Conservation (phyloP, 2,113 vertebrate species). For the Ahaetulla prasina region DNA sequence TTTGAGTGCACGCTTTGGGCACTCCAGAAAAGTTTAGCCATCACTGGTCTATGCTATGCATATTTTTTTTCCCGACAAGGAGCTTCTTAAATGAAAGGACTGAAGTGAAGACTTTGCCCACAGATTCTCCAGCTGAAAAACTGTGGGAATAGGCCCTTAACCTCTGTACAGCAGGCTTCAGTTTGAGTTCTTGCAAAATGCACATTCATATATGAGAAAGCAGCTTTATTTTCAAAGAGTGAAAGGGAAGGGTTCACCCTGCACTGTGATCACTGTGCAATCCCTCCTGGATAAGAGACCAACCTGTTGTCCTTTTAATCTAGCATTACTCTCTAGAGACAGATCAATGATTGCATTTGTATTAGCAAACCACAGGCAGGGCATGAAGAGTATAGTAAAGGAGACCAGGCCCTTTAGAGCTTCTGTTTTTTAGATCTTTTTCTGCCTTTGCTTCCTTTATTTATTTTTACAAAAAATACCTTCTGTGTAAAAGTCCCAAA, state of each 20-base stretch:
- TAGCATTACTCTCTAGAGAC: background rate
- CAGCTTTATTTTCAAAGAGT: background rate
- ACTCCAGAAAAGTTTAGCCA: too few species aligned
- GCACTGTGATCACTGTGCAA: background rate
- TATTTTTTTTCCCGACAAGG: background rate
- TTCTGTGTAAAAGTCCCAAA: conserved; percentile 53
- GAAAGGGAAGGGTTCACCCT: background rate
- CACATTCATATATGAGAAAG: background rate
- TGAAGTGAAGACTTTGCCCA: background rate
- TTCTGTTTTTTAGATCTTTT: conserved; percentile 3
- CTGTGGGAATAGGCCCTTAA: background rate
- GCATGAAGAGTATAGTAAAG: background rate
- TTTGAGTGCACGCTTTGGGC: too few species aligned
- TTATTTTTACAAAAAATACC: conserved; percentile 46
- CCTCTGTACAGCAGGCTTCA: background rate
- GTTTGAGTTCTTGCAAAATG: background rate
- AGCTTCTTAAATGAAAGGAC: background rate
- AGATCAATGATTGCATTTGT: background rate
- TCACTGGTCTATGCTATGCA: too few species aligned
- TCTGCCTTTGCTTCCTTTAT: conserved; percentile 15
- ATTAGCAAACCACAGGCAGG: background rate
- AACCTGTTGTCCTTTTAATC: background rate
- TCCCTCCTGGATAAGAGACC: background rate
- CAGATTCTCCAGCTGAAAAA: background rate
- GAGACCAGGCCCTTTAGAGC: background rate